Evolutionary conservation across 2,113 vertebrate species (phyloP), one percentile per base, ranked within the genome.

Genomic region (Poecile atricapillus): DNA sequence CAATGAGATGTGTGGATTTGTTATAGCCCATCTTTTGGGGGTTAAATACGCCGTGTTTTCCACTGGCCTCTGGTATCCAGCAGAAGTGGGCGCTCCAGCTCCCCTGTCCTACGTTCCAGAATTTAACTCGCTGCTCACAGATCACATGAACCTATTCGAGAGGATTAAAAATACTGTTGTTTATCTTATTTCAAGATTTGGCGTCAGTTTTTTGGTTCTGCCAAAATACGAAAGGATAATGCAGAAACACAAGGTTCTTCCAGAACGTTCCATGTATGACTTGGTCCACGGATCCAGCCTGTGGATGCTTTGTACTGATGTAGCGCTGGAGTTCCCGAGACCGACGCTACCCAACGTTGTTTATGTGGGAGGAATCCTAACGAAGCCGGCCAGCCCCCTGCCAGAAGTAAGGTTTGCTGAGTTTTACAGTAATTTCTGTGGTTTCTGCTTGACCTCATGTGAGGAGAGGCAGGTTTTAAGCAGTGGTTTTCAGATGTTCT

Each of bases 1-100:
- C 21, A 99, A 99, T 47, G 99, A 99, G 97, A 99, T 99, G 99
- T 99, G 99, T 93, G 99, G 99, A 89, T 99, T 99, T 97, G 98
- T 99, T 83, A 98, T 99, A 71, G 99, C 99, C 73, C 99, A 99
- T 71, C 98, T 99, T 62, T 93, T 99, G 82, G 98, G 98, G n/a
- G 98, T 99, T 86, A 98, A 98, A 90, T 99, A 99, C 7, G 99
- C 99, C 0, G 99, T 99, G 67, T 99, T 99, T 97, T 99, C 99
- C 96, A 99, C 99, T 7, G 99, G 99, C 58, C 98, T 99, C 80
- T 99, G 99, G 99, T 99, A 99, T 96, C 99, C 99, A 11, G 99
- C 99, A 20, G 99, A 99, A 97, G 99, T 99, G 25, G 99, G 99
- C 0, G 99, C 99, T 28, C 99, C 99, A 3, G 99, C 99, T 47